Percentiles rank a stretch among this genome's conserved stretches.
These are phyloP conservation scores for Aquatica leii DNA, from an alignment of 2,888 invertebrate species.

Conservation along the genomic window DNA sequence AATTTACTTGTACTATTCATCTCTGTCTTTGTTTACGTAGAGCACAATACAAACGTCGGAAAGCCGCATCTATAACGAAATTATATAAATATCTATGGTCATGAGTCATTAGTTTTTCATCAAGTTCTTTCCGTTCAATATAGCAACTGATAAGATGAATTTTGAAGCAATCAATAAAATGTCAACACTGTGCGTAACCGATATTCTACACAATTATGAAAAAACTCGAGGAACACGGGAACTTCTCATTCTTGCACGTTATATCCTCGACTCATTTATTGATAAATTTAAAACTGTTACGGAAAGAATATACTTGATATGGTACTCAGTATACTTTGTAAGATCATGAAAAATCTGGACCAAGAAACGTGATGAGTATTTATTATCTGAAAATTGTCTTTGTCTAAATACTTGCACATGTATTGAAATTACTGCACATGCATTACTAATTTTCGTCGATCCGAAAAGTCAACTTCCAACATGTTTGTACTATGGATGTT, in stretches of 20 bases:
- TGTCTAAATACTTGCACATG: not conserved
- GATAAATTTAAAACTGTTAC: conserved; percentile 19
- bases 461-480: not conserved
- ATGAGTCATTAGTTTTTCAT: too few species aligned
- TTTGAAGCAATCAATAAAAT: conserved; percentile 26
- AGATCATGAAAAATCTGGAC: not conserved
- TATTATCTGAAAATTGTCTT: not conserved
- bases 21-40: too few species aligned
- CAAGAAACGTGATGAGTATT: not conserved
- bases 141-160: conserved; percentile 28
- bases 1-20: too few species aligned
- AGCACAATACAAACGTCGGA: too few species aligned
- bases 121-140: too few species aligned
- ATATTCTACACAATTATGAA: conserved; percentile 6
- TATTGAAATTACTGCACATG: not conserved
- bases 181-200: not conserved
- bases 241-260: too few species aligned
- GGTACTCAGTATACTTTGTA: too few species aligned
- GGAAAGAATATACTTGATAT: too few species aligned
- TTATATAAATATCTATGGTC: too few species aligned
- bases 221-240: too few species aligned
- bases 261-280: conserved; percentile 17
- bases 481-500: not conserved
- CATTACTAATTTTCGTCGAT: conserved; percentile 11
- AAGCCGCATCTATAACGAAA: too few species aligned